A percentile compares a stretch with the other conserved stretches of the same genome.
Evolutionary conservation across 2,888 invertebrate genomes (phyloP).

Genomic region (Timema podura): DNA sequence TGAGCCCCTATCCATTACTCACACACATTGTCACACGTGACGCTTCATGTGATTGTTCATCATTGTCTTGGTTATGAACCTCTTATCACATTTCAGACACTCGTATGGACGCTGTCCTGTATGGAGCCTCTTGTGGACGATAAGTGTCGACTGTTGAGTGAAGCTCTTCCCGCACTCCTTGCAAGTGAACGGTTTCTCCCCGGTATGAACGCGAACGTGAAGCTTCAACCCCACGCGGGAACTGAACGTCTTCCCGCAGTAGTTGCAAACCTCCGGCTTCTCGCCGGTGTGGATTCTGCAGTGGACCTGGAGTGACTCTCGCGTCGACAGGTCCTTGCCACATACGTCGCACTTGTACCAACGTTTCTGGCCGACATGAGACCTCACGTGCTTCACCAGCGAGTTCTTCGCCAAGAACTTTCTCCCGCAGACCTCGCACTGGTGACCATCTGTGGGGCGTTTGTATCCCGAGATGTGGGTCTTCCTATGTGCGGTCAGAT

Average conservation of each 20-base stretch:
- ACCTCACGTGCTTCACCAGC: slow-evolving; percentile 43
- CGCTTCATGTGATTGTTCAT: slow-evolving; percentile 55
- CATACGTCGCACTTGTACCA: slow-evolving; percentile 44
- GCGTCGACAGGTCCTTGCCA: slow-evolving; percentile 56
- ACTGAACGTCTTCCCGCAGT: slow-evolving; percentile 45
- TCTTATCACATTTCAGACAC: slow-evolving; percentile 56
- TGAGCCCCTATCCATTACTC: no score
- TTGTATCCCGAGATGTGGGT: slow-evolving; percentile 37
- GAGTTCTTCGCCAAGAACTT: slow-evolving; percentile 44
- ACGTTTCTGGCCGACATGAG: slow-evolving; percentile 35
- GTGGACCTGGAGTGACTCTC: slow-evolving; percentile 58
- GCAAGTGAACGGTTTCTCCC: slow-evolving; percentile 24
- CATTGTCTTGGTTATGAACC: slow-evolving; percentile 59
- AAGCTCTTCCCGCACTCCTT: slow-evolving; percentile 23
- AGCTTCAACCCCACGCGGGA: slow-evolving; percentile 45
- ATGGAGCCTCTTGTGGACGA: slow-evolving; percentile 59
- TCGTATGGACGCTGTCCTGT: slow-evolving; percentile 57
- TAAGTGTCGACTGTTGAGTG: slow-evolving; percentile 56
- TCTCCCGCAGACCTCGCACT: slow-evolving; percentile 44
- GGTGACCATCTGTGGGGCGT: slow-evolving; percentile 44
- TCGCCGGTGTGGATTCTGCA: slow-evolving; percentile 58
- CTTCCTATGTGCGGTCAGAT: slow-evolving; percentile 41
- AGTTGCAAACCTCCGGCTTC: slow-evolving; percentile 57
- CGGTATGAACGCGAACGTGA: slow-evolving; percentile 42
- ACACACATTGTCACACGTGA: no score